Base-by-base conservation (phyloP, 2,888 invertebrate species). In the Mythimna pallens region DNA sequence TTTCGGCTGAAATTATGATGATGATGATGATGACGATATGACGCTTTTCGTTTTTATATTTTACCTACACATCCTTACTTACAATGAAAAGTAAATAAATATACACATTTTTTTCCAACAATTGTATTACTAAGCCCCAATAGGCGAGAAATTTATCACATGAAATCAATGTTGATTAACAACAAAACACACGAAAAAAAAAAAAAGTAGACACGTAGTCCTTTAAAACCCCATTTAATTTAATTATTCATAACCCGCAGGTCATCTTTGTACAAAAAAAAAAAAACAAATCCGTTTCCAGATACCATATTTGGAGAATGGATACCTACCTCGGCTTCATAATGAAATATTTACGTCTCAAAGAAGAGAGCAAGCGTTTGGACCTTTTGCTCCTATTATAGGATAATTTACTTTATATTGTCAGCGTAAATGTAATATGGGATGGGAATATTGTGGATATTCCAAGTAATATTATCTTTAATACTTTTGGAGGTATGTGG, bases 381-480 rank as follows among this genome's bases (percentile, higher is more conserved):
- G 78, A 86, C 84, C 82, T 85, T 87, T 84, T 81, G 65, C 78
- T 80, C 75, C 77, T 86, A 87, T 87, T 89, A 87, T 90, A 92
- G 90, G 89, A 93, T 93, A 93, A 94, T 95, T 95, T 94, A 92
- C 91, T 91, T 91, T 87, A 91, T 92, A 94, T 93, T 95, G 94
- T 95, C 93, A 82, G 77, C 65, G 89, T 91, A 87, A 85, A 65
- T 73, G 59, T 69, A 52, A 57, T 73, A 77, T 40, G 10, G 50
- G 58, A 52, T 63, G 65, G 75, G 69, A 55, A 69, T 81, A 30
- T 50, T 84, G 64, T 86, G 87, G 91, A 89, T 73, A 86, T 1
- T 69, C 20, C 10, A n/a, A 17, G 20, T 3, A 50, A 20, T 20
- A 20, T 17, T 50, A 5, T 50, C 20, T 0, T 36, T 36, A 50